phyloP scores from a whole-genome alignment of 2,888 invertebrate genomes.

The Ptilodon capucinus region DNA sequence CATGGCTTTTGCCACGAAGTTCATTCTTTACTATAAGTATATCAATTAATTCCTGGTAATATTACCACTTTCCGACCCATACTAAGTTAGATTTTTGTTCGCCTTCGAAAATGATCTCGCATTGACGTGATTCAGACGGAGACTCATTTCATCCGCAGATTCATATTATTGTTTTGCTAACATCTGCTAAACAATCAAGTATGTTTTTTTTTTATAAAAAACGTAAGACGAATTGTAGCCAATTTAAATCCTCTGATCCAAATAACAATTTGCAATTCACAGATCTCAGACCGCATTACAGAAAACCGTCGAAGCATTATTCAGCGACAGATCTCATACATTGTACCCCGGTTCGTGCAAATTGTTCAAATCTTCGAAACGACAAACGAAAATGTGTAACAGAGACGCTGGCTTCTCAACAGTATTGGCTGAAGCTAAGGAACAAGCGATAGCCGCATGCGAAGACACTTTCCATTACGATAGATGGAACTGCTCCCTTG shows the following conservation, averaged over 20 bases:
- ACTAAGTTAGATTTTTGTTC: no score
- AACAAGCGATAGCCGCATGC: conserved; percentile 84
- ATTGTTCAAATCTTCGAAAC: conserved; percentile 81
- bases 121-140: no score
- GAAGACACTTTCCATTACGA: conserved; percentile 86
- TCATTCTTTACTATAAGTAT: no score
- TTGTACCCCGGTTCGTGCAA: conserved; percentile 79
- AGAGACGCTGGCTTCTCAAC: conserved; percentile 80
- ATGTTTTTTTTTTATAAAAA: no score
- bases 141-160: no score
- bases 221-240: no score
- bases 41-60: no score
- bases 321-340: conserved; percentile 57
- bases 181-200: no score
- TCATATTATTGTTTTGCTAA: no score
- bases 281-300: conserved; percentile 71
- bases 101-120: no score
- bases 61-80: no score
- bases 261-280: conserved; percentile 24
- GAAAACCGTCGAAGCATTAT: conserved; percentile 65
- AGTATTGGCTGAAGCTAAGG: conserved; percentile 80
- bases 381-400: conserved; percentile 85
- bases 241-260: background rate
- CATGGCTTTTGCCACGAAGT: no score
- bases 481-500: conserved; percentile 87